Evolutionary conservation across 2,797 vertebrate genomes (phyloP).

Genomic region (Poecilia picta): DNA sequence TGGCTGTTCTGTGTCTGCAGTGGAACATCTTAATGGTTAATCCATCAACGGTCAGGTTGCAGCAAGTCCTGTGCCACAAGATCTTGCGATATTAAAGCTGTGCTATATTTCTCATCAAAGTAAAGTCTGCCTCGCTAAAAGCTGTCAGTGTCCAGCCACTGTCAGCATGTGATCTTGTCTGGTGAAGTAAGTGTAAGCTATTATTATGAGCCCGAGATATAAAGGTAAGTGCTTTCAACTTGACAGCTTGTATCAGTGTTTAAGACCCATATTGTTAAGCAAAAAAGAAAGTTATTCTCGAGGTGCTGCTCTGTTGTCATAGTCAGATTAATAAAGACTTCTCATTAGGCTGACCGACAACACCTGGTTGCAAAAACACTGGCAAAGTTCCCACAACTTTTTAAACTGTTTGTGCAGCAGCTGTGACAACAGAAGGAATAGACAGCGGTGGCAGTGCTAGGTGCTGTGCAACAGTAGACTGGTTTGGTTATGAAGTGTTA

Average conservation of each 20-base stretch:
- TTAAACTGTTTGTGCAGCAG: background rate
- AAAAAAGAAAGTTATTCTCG: background rate
- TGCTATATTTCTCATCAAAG: background rate
- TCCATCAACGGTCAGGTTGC: background rate
- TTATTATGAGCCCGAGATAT: background rate
- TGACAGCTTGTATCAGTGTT: background rate
- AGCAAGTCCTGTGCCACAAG: background rate
- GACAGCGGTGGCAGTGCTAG: background rate
- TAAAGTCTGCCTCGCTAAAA: background rate
- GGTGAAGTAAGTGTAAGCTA: constrained; percentile 1
- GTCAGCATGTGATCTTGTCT: background rate
- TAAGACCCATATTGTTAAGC: background rate
- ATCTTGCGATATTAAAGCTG: background rate
- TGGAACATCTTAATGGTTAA: background rate
- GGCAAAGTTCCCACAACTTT: background rate
- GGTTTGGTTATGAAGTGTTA: background rate
- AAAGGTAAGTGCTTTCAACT: background rate
- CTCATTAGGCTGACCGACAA: background rate
- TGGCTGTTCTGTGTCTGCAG: background rate
- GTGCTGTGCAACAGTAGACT: background rate
- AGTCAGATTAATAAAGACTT: background rate
- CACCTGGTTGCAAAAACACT: background rate
- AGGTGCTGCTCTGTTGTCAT: background rate
- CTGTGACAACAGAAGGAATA: background rate
- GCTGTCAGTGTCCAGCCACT: background rate